Conservation (phyloP, 1,140 invertebrate species). For the Thaumetopoea pityocampa region DNA sequence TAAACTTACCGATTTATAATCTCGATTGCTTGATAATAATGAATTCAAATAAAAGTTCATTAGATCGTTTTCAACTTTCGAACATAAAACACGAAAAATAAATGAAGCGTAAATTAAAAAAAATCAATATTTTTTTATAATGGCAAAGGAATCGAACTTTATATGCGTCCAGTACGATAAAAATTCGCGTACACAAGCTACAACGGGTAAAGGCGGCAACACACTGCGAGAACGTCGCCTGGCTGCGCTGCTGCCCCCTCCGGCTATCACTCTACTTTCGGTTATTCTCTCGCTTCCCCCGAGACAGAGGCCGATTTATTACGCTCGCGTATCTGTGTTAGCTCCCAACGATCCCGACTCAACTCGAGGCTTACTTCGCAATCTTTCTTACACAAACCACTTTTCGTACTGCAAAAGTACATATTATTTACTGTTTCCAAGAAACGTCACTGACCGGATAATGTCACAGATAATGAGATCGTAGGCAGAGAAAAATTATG, state of each 20-base stretch:
- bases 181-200: slow-evolving; percentile 38
- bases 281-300: slow-evolving; percentile 53
- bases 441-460: slow-evolving; percentile 28
- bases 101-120: slow-evolving; percentile 1
- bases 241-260: slow-evolving; percentile 43
- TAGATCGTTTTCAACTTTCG: slow-evolving; percentile 14
- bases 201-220: slow-evolving; percentile 46
- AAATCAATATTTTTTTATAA: slow-evolving; percentile 5
- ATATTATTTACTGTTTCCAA: slow-evolving; percentile 5
- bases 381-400: slow-evolving; percentile 25
- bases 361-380: slow-evolving; percentile 21
- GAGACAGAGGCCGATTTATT: slow-evolving; percentile 58
- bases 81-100: slow-evolving; percentile 15
- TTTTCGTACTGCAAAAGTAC: slow-evolving; percentile 19
- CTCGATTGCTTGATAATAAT: slow-evolving; percentile 7
- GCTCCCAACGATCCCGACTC: slow-evolving; percentile 42
- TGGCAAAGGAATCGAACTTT: background rate
- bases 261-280: slow-evolving; percentile 63
- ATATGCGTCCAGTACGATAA: slow-evolving; percentile 18
- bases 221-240: slow-evolving; percentile 42
- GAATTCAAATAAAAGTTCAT: slow-evolving; percentile 12
- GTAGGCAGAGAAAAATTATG: slow-evolving; percentile 14
- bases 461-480: slow-evolving; percentile 26
- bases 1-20: slow-evolving; percentile 12
- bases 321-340: slow-evolving; percentile 41